Evolutionary conservation across 2,797 vertebrate genomes (phyloP).

Genomic region (Telmatherina bonti): DNA sequence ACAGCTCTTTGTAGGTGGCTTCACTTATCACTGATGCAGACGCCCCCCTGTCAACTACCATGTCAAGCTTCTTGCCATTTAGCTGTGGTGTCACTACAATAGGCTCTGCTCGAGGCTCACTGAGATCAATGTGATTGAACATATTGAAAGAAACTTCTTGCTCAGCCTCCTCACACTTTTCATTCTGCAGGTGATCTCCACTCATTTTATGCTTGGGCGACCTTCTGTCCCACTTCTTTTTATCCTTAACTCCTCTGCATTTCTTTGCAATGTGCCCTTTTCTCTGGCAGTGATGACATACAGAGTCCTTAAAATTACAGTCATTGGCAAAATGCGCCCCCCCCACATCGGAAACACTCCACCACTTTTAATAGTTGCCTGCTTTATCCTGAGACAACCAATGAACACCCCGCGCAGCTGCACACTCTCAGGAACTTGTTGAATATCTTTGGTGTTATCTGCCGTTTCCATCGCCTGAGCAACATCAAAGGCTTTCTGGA

Average conservation of each 20-base stretch:
- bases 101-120: too few species aligned
- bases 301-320: neutral
- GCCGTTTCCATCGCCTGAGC: neutral
- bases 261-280: neutral
- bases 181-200: too few species aligned
- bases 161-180: too few species aligned
- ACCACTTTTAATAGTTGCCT: neutral
- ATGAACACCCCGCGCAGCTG: neutral
- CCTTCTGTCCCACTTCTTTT: neutral
- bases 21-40: too few species aligned
- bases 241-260: neutral
- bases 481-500: neutral
- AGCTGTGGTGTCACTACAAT: too few species aligned
- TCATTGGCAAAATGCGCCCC: neutral
- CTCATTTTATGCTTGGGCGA: neutral
- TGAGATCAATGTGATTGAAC: too few species aligned
- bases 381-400: neutral
- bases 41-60: too few species aligned
- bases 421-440: neutral
- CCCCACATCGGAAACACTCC: neutral
- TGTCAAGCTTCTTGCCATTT: too few species aligned
- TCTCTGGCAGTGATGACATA: neutral
- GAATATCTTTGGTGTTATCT: neutral
- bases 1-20: too few species aligned
- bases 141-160: too few species aligned